Percentiles rank a stretch among this genome's conserved stretches.
These are phyloP conservation scores for Drosophila orena DNA, from an alignment of 1,140 invertebrate genomes.

Conservation along the genomic window DNA sequence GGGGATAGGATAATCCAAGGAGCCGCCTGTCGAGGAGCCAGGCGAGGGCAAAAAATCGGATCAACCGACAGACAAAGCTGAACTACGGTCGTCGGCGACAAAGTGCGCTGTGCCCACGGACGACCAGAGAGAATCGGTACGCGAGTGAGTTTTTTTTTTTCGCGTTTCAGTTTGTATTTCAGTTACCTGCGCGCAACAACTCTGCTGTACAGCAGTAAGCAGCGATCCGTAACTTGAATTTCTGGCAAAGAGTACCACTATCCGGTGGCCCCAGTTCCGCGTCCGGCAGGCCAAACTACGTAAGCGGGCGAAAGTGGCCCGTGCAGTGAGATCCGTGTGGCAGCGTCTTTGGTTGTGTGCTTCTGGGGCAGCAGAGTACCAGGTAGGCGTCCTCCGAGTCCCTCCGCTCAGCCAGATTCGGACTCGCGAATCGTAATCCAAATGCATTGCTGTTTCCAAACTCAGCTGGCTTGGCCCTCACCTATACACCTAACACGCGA, in stretches of 20 bases:
- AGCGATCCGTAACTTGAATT: neutral
- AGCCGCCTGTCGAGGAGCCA: neutral
- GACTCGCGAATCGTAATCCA: neutral
- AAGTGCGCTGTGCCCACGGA: constrained; percentile 66
- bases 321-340: constrained; percentile 9
- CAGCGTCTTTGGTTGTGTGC: constrained; percentile 21
- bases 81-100: constrained; percentile 58
- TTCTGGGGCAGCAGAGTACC: constrained; percentile 16
- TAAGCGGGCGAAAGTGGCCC: constrained; percentile 41
- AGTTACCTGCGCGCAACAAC: constrained; percentile 79
- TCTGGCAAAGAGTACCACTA: neutral
- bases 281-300: constrained; percentile 13
- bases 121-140: constrained; percentile 65
- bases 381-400: constrained; percentile 12
- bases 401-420: neutral
- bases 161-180: constrained; percentile 76
- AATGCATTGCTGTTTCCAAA: constrained; percentile 33
- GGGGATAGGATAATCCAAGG: too few species aligned
- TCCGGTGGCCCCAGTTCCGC: neutral
- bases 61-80: constrained; percentile 71
- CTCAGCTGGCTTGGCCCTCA: constrained; percentile 72
- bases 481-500: constrained; percentile 16
- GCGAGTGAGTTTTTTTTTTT: constrained; percentile 70
- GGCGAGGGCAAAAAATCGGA: constrained; percentile 27
- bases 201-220: constrained; percentile 42